Evolutionary conservation across 2,797 vertebrate species (phyloP), one percentile per base, ranked within the genome.

Genomic region (Ceryle rudis): DNA sequence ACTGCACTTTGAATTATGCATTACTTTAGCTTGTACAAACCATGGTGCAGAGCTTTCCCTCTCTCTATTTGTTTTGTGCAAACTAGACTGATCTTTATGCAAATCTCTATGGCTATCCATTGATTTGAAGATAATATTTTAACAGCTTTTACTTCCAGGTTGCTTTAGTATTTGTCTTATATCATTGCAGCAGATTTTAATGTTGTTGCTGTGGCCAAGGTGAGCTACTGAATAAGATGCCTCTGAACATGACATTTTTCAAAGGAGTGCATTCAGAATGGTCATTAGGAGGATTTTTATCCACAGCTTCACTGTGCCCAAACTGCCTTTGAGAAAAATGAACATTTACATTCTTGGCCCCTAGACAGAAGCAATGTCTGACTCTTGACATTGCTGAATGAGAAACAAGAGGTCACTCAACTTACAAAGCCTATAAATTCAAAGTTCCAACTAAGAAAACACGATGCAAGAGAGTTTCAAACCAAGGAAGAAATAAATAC

Each of bases 381-480:
- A 65, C 35, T 46, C 31, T 54, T 67, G 62, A 86, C 22, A 58
- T 13, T 9, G 12, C 21, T 8, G 3, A 82, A 61, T 29, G 17
- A 42, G 10, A 82, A 74, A 74, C 10, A 69, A 77, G 26, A 58
- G 8, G 21, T 61, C 41, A 55, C 39, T 55, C 10, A n/a, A 58
- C 33, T 82, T 88, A 77, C 14, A 69, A 55, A 93, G 10, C 14
- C 37, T 60, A 18, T 61, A 77, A 80, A 73, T 54, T 90, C 62
- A 89, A 81, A 92, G 29, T 22, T 78, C n/a, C 70, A 84, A 46
- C 89, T 92, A 89, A 89, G 57, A 77, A 67, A 94, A 85, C 26
- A 33, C 8, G 77, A 33, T 80, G 39, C 57, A 90, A 67, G 46
- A 70, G 29, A 42, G 19, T 75, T 66, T 93, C 70, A 62, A 92